Conservation (phyloP, 2,888 invertebrate species). For the Oxystoma pomonae region DNA sequence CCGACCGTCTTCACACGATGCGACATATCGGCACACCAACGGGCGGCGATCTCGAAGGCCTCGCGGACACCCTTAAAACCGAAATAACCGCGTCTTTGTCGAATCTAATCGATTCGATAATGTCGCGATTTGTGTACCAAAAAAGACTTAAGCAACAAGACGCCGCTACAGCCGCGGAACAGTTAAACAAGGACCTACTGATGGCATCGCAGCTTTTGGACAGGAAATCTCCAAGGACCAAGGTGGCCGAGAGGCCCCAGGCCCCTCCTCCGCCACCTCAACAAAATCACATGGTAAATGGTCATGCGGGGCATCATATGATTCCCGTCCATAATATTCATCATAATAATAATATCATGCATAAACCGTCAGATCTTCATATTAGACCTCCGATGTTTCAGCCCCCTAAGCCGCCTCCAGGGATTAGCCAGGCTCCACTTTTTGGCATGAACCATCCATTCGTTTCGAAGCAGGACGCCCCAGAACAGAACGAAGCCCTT, state of each 20-base stretch:
- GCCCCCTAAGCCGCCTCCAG: constrained; percentile 76
- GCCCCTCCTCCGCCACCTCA: constrained; percentile 47
- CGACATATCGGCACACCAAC: constrained; percentile 63
- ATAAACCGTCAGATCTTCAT: constrained; percentile 53
- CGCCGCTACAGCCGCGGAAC: constrained; percentile 77
- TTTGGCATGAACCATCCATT: constrained; percentile 58
- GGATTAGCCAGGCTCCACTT: constrained; percentile 55
- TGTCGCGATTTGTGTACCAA: constrained; percentile 80
- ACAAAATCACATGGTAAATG: constrained; percentile 48
- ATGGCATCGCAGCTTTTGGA: constrained; percentile 79
- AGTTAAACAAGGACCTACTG: constrained; percentile 78
- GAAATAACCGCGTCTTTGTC: constrained; percentile 84
- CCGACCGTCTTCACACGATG: constrained; percentile 74
- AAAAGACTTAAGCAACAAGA: constrained; percentile 74
- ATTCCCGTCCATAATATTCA: constrained; percentile 48
- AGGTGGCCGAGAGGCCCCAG: constrained; percentile 60
- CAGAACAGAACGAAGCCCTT: constrained; percentile 90
- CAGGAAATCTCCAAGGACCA: constrained; percentile 77
- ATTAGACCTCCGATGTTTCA: constrained; percentile 77
- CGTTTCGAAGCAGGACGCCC: constrained; percentile 60
- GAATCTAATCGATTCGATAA: constrained; percentile 82
- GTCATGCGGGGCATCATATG: constrained; percentile 50
- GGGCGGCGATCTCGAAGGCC: constrained; percentile 78
- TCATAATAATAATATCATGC: constrained; percentile 37
- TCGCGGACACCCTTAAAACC: constrained; percentile 87